A percentile compares a stretch with the other conserved stretches of the same genome.
phyloP scores from a whole-genome alignment of 2,797 vertebrate genomes.

The Enteromius trimaculatus region DNA sequence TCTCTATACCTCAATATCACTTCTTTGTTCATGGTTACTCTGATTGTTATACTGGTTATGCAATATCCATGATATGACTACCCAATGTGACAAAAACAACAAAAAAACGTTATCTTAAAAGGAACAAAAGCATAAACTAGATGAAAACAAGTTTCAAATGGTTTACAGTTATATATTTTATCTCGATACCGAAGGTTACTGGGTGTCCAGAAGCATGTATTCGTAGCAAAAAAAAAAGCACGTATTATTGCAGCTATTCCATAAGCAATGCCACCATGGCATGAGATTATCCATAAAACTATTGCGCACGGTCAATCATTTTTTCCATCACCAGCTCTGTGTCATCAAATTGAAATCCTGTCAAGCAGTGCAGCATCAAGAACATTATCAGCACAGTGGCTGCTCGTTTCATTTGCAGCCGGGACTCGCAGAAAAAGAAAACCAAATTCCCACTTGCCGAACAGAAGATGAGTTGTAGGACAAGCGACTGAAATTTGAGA shows the following conservation, averaged over 20 bases:
- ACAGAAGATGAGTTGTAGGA: slow-evolving; percentile 8
- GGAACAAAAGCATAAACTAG: neutral
- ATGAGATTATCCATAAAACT: slow-evolving; percentile 2
- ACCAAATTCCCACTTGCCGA: neutral
- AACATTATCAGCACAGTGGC: slow-evolving; percentile 32
- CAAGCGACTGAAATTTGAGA: slow-evolving; percentile 8
- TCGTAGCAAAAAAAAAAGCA: neutral
- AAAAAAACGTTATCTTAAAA: neutral
- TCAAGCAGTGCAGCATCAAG: neutral
- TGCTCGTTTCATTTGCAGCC: slow-evolving; percentile 2
- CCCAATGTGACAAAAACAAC: neutral
- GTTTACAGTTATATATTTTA: neutral
- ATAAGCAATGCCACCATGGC: neutral
- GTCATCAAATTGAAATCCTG: slow-evolving; percentile 25
- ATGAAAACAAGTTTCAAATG: neutral
- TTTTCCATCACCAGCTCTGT: neutral
- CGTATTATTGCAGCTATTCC: neutral
- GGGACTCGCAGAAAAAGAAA: neutral
- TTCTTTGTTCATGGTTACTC: neutral
- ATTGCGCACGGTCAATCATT: neutral
- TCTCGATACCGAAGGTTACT: neutral
- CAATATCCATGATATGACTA: neutral
- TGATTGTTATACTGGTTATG: neutral
- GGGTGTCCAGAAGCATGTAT: neutral
- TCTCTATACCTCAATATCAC: neutral